Conservation (phyloP, 2,888 invertebrate species). For the Lomographa bimaculata region DNA sequence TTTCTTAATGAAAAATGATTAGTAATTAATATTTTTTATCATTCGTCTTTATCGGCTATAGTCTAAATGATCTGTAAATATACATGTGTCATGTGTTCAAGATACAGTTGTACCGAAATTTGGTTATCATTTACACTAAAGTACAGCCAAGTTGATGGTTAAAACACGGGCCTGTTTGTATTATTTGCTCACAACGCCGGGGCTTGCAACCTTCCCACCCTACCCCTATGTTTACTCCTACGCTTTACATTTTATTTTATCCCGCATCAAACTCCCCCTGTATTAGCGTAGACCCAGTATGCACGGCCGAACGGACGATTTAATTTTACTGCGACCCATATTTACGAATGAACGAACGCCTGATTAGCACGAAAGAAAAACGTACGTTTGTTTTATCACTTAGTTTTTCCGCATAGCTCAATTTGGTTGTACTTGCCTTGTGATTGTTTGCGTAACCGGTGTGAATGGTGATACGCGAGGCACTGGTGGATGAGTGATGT, state of each 20-base stretch:
- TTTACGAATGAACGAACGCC: conserved; percentile 19
- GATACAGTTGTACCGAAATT: conserved; percentile 32
- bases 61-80: too few relatives aligned
- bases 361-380: conserved; percentile 33
- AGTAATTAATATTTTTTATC: too few relatives aligned
- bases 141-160: conserved; percentile 79
- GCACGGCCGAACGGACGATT: conserved; percentile 46
- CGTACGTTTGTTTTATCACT: conserved; percentile 24
- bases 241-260: conserved; percentile 53
- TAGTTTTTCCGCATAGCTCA: conserved; percentile 43
- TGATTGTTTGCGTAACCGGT: conserved; percentile 67
- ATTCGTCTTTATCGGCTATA: too few relatives aligned
- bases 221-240: conserved; percentile 37
- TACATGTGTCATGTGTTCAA: too few relatives aligned
- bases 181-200: conserved; percentile 63
- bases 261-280: conserved; percentile 57
- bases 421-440: conserved; percentile 76
- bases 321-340: conserved; percentile 13
- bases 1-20: too few relatives aligned
- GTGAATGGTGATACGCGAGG: conserved; percentile 48
- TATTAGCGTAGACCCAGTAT: conserved; percentile 46
- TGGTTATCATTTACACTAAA: conserved; percentile 42
- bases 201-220: conserved; percentile 62
- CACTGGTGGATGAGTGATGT: conserved; percentile 74
- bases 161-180: conserved; percentile 38